Conservation (phyloP, 2,888 invertebrate genomes). For the Ichneumoninae sp. region DNA sequence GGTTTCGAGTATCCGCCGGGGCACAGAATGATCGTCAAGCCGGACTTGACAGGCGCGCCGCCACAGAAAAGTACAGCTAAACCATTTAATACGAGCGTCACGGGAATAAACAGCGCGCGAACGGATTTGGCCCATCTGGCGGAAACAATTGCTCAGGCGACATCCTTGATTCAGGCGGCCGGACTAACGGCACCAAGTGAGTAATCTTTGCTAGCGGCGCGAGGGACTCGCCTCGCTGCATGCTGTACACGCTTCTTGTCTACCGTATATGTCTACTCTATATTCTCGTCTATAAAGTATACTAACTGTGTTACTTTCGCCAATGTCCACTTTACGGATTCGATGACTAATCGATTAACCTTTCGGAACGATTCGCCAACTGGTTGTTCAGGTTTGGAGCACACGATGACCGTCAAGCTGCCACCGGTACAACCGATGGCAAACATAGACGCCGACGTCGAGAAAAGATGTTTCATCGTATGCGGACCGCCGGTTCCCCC, state of each 20-base stretch:
- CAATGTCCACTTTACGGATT: slow-evolving; percentile 2
- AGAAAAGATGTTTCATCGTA: slow-evolving; percentile 86
- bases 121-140: slow-evolving; percentile 89
- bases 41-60: slow-evolving; percentile 84
- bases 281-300: neutral
- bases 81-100: slow-evolving; percentile 77
- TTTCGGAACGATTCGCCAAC: slow-evolving; percentile 52
- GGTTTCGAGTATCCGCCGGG: slow-evolving; percentile 97
- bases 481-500: slow-evolving; percentile 88
- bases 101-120: slow-evolving; percentile 79
- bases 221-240: slow-evolving; percentile 5
- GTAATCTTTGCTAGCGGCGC: slow-evolving; percentile 55
- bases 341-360: slow-evolving; percentile 45
- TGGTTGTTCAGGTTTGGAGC: slow-evolving; percentile 75
- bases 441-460: slow-evolving; percentile 88
- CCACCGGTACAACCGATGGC: slow-evolving; percentile 90
- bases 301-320: neutral
- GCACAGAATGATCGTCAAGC: slow-evolving; percentile 91
- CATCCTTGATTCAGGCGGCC: slow-evolving; percentile 90
- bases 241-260: neutral
- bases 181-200: slow-evolving; percentile 83
- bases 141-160: slow-evolving; percentile 92
- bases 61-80: slow-evolving; percentile 77
- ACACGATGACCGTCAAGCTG: slow-evolving; percentile 87
- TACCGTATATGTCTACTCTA: neutral